Conservation (phyloP, 2,113 vertebrate species). For the Chaetura pelagica region DNA sequence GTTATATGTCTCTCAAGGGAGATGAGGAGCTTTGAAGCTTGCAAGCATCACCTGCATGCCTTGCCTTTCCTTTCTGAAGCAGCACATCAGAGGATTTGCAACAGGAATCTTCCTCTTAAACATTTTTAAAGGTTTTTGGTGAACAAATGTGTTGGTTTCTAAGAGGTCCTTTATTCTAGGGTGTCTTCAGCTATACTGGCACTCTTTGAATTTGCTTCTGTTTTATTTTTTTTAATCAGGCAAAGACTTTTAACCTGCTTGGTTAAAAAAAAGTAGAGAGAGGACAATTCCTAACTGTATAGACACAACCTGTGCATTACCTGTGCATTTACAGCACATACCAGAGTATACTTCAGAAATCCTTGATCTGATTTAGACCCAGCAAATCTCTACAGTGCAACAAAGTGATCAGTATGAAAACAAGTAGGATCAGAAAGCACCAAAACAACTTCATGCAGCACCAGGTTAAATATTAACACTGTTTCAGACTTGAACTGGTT, state of each 20-base stretch:
- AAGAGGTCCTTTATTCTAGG: neutral
- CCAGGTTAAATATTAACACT: neutral
- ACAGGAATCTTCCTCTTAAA: neutral
- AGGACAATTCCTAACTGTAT: neutral
- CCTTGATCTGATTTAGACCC: neutral
- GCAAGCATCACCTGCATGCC: neutral
- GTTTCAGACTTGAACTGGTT: neutral
- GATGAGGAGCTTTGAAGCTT: neutral
- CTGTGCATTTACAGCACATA: accelerated
- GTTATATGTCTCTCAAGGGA: neutral
- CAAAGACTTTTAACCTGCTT: neutral
- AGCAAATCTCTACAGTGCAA: neutral
- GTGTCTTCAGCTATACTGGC: neutral
- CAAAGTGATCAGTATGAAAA: neutral
- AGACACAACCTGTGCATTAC: neutral
- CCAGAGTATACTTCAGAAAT: neutral
- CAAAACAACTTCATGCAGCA: neutral
- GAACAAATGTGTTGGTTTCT: neutral
- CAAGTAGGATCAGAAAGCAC: neutral
- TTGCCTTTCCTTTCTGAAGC: neutral
- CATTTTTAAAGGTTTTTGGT: neutral
- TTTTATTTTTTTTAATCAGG: neutral
- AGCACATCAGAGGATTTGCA: neutral
- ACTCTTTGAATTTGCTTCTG: neutral
- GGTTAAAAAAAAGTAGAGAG: neutral